Evolutionary conservation across 2,888 invertebrate genomes (phyloP).

Genomic region (Drosophila lutescens): DNA sequence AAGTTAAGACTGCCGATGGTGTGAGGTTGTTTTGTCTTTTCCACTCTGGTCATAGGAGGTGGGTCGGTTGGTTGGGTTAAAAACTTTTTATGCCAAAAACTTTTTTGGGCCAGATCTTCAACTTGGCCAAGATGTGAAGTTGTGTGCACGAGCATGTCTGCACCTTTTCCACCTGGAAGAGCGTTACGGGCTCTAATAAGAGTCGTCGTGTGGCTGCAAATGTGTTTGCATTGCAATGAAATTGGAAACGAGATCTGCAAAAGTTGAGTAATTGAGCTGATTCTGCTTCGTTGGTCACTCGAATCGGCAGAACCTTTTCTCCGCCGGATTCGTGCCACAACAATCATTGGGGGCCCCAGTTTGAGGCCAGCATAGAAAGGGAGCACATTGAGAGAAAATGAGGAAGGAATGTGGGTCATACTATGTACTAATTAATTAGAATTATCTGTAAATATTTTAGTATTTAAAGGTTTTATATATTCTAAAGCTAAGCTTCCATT

Average conservation of each 20-base stretch:
- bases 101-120: slow-evolving; percentile 48
- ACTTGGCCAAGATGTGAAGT: slow-evolving; percentile 31
- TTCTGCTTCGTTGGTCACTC: slow-evolving; percentile 48
- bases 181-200: slow-evolving; percentile 38
- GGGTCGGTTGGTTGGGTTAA: slow-evolving; percentile 12
- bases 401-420: background rate
- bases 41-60: slow-evolving; percentile 21
- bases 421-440: background rate
- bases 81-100: slow-evolving; percentile 65
- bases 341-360: slow-evolving; percentile 60
- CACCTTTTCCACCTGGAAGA: slow-evolving; percentile 52
- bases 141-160: slow-evolving; percentile 34
- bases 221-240: slow-evolving; percentile 66
- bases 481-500: background rate
- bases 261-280: slow-evolving; percentile 67
- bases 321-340: slow-evolving; percentile 50
- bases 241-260: slow-evolving; percentile 51
- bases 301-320: slow-evolving; percentile 21
- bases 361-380: slow-evolving; percentile 21
- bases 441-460: too few species aligned
- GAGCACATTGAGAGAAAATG: slow-evolving; percentile 36
- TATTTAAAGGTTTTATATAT: background rate
- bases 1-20: slow-evolving; percentile 39
- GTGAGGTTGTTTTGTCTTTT: slow-evolving; percentile 38
- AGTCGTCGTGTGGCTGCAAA: slow-evolving; percentile 38